Conservation (phyloP, 2,888 invertebrate genomes). For the Limulus polyphemus region DNA sequence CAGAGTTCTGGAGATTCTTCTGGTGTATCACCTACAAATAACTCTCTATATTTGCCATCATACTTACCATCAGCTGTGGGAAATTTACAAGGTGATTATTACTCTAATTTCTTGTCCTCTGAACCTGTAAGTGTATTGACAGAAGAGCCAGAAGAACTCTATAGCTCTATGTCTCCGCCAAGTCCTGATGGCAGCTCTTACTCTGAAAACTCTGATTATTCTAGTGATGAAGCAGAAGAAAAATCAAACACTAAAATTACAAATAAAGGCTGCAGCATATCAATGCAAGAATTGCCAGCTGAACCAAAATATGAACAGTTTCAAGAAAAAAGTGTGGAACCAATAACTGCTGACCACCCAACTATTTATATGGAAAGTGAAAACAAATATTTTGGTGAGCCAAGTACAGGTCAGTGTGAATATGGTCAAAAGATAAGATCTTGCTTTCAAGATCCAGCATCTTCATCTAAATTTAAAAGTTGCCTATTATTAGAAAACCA, state of each 20-base stretch:
- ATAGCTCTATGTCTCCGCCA: conserved; percentile 27
- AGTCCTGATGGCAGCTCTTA: conserved; percentile 35
- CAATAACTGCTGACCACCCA: no score
- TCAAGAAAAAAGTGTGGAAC: conserved; percentile 4
- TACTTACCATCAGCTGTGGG: background rate
- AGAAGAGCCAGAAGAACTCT: background rate
- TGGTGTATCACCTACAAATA: background rate
- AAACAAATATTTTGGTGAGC: conserved; percentile 7
- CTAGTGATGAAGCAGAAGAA: conserved; percentile 30
- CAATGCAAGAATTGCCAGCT: conserved; percentile 19
- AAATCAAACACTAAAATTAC: conserved; percentile 4
- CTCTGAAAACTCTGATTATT: conserved; percentile 36
- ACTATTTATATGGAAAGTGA: conserved; percentile 5
- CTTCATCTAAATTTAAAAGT: no score
- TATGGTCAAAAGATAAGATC: background rate
- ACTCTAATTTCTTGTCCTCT: background rate
- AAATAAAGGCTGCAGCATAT: background rate
- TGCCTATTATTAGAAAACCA: no score
- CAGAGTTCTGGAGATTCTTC: background rate
- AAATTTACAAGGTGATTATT: background rate
- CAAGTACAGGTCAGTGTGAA: background rate
- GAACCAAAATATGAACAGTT: conserved; percentile 4
- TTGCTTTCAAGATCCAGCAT: background rate
- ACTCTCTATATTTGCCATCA: background rate
- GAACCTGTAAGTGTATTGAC: background rate